A percentile compares a stretch with the other conserved stretches of the same genome.
Conservation (phyloP, 2,797 vertebrate genomes). For the Scleropages formosus region DNA sequence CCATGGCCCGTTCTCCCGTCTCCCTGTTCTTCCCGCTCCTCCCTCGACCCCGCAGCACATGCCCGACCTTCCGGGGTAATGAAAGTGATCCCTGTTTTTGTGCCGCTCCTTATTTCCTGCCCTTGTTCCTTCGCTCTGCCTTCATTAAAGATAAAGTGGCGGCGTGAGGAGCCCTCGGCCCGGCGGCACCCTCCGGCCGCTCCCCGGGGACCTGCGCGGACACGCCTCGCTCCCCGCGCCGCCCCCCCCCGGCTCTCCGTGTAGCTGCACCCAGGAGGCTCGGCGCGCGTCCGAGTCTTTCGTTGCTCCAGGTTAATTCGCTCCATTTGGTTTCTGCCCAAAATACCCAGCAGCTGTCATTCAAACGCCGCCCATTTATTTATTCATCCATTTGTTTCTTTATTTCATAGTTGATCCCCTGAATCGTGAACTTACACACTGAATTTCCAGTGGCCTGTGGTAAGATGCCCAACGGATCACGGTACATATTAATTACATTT, state of each 20-base stretch:
- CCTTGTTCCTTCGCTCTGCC: background rate
- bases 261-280: background rate
- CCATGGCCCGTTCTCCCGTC: background rate
- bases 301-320: constrained; percentile 19
- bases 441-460: too few species aligned
- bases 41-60: background rate
- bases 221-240: constrained; percentile 2
- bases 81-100: constrained; percentile 29
- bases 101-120: background rate
- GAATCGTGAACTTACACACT: too few species aligned
- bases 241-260: background rate
- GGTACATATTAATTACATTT: too few species aligned
- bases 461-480: too few species aligned
- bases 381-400: background rate
- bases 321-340: background rate
- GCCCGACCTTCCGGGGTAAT: background rate
- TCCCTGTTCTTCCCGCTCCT: background rate
- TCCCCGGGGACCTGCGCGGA: background rate
- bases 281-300: constrained; percentile 10
- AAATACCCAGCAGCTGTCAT: too few species aligned
- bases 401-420: too few species aligned
- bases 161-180: constrained; percentile 6
- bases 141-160: constrained; percentile 25
- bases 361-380: constrained; percentile 1
- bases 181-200: background rate